phyloP scores from a whole-genome alignment of 2,888 invertebrate genomes.

The Drosophila pseudotakahashii region DNA sequence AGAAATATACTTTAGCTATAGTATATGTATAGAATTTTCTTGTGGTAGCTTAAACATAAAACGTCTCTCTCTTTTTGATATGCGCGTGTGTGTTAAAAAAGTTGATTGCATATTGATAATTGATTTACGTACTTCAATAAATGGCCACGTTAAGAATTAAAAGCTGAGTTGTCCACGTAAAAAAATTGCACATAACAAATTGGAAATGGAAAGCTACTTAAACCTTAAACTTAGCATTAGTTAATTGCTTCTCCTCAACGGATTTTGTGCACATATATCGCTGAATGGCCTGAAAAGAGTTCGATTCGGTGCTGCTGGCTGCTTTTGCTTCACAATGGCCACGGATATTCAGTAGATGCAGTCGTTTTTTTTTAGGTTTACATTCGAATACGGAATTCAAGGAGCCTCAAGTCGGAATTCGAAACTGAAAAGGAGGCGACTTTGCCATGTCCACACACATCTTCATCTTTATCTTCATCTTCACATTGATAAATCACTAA shows the following conservation, averaged over 20 bases:
- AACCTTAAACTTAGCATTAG: conserved; percentile 31
- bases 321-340: conserved; percentile 31
- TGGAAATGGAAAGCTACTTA: conserved; percentile 44
- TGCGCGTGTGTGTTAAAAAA: conserved; percentile 58
- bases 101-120: conserved; percentile 41
- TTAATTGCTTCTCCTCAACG: conserved; percentile 26
- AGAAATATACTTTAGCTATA: conserved; percentile 33
- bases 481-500: conserved; percentile 30
- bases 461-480: background rate
- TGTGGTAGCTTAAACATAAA: conserved; percentile 38
- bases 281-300: conserved; percentile 25
- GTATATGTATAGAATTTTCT: conserved; percentile 38
- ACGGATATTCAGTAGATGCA: conserved; percentile 28
- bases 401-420: conserved; percentile 25
- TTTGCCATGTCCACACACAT: conserved; percentile 28
- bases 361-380: conserved; percentile 11
- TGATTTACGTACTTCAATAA: conserved; percentile 43
- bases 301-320: background rate
- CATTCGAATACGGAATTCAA: conserved; percentile 44
- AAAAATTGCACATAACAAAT: conserved; percentile 47
- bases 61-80: conserved; percentile 40
- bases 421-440: conserved; percentile 32
- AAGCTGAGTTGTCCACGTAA: conserved; percentile 38
- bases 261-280: conserved; percentile 30
- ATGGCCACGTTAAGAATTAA: conserved; percentile 67